Evolutionary conservation across 2,888 invertebrate species (phyloP), one percentile per base, ranked within the genome.

Genomic region (Laothoe populi): DNA sequence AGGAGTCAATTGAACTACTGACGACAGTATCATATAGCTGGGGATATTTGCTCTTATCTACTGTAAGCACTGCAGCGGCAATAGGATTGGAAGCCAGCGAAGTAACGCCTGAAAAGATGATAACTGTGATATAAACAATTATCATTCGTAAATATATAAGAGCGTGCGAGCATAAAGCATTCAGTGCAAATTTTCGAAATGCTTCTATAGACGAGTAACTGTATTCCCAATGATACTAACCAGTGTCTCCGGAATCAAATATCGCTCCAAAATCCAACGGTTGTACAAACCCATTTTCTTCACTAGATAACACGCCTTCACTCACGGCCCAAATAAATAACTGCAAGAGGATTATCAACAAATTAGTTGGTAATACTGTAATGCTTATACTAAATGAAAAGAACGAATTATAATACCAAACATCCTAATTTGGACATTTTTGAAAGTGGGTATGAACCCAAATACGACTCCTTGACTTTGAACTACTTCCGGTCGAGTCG

Each of bases 231-330:
- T 23, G 21, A 59, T 72, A 79, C 78, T 70, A 63, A 93, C 93
- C 90, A 64, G 83, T 83, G 70, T 85, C 82, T 65, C 84, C 87
- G 60, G 89, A 82, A 60, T 87, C 82, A 68, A 94, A 94, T 73
- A 94, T 86, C n/a, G 92, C 84, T 10, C 89, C 87, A 74, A 94
- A 95, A 80, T 94, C 94, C 75, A 94, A 82, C 13, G 94, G 92
- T 66, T 91, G 87, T 24, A 93, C 93, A 72, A 92, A 94, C 70
- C 92, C 94, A 69, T 82, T 81, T 66, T 84, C 85, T 70, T 86
- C 85, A 69, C 72, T 79, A 64, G 83, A 75, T 69, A 83, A 71
- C 69, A 88, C 86, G 79, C 82, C 87, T 69, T 84, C 85, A 82
- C 84, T 87, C 77, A 88, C 78, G 77, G 89, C 82, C 86, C 83